Evolutionary conservation across 2,888 invertebrate species (phyloP).

Genomic region (Phyto melanocephala): DNA sequence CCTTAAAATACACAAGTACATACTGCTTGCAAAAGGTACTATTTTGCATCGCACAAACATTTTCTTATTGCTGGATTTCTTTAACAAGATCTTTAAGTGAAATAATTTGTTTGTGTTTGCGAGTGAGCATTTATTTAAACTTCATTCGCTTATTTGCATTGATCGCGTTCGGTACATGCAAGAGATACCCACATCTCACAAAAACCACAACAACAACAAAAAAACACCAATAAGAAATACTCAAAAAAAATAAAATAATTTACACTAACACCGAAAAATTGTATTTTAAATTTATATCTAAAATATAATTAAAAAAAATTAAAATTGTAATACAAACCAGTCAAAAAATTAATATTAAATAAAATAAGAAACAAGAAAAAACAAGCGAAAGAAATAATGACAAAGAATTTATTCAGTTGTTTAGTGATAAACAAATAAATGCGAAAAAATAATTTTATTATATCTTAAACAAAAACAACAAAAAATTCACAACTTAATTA

Average conservation of each 20-base stretch:
- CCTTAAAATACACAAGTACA: slow-evolving; percentile 25
- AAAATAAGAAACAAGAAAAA: background rate
- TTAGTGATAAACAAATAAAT: slow-evolving; percentile 45
- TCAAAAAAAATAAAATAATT: slow-evolving; percentile 48
- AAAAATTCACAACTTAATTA: slow-evolving; percentile 4
- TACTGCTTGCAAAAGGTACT: slow-evolving; percentile 19
- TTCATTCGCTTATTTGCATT: slow-evolving; percentile 72
- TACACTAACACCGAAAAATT: background rate
- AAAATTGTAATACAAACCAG: background rate
- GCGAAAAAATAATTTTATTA: slow-evolving; percentile 26
- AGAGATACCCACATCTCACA: slow-evolving; percentile 41
- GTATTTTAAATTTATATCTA: background rate
- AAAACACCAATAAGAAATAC: slow-evolving; percentile 1
- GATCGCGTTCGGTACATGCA: slow-evolving; percentile 71
- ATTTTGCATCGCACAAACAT: background rate
- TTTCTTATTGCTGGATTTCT: slow-evolving; percentile 50
- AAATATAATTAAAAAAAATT: background rate
- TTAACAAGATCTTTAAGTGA: slow-evolving; percentile 56
- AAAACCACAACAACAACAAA: slow-evolving; percentile 20
- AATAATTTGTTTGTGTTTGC: background rate
- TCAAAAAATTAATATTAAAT: slow-evolving; percentile 7
- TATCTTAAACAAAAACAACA: slow-evolving; percentile 18
- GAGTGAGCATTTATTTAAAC: slow-evolving; percentile 33
- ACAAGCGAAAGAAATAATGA: background rate
- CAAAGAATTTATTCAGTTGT: background rate